Evolutionary conservation across 2,888 invertebrate genomes (phyloP), one percentile per base, ranked within the genome.

Genomic region (Callosobruchus maculatus): DNA sequence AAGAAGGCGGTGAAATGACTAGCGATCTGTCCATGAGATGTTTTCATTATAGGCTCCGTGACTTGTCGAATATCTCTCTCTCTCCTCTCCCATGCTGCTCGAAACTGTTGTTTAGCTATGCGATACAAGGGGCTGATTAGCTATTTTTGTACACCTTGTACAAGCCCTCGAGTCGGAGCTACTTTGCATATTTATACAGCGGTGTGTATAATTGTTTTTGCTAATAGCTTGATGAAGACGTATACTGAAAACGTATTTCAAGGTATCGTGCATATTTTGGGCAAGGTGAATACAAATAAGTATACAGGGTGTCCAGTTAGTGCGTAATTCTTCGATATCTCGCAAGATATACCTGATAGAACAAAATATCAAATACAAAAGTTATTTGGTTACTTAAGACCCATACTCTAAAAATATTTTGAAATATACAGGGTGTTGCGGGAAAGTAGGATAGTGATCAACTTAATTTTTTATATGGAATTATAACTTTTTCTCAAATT

Each of bases 1-100:
- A 86, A 86, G 83, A 82, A 86, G 87, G 87, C 87, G 87, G 87
- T 85, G 86, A 86, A 87, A 84, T 87, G 86, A 87, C 87, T 87
- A 86, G 87, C 87, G 86, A 87, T 86, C 86, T 86, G 86, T 86
- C 86, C 84, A 84, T 84, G 84, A 86, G 87, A 87, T 87, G 86
- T 87, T 87, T 87, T 86, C 86, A 87, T 87, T 86, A 87, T 86
- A 85, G 86, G 86, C 84, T 86, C 86, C 86, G 85, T 87, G 87
- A 87, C 86, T 86, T 83, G 86, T 85, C 86, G 84, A 86, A 86
- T 85, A 26, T 49, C 49, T 49, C n/a, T n/a, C n/a, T n/a, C n/a
- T n/a, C n/a, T 49, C 18, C 13, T 7, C 49, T 49, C 49, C 13
- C 49, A 49, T 49, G 49, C 49, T 49, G 49, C 49, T 49, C 49